phyloP scores from a whole-genome alignment of 1,140 invertebrate genomes.

The Heliconius hewitsoni region DNA sequence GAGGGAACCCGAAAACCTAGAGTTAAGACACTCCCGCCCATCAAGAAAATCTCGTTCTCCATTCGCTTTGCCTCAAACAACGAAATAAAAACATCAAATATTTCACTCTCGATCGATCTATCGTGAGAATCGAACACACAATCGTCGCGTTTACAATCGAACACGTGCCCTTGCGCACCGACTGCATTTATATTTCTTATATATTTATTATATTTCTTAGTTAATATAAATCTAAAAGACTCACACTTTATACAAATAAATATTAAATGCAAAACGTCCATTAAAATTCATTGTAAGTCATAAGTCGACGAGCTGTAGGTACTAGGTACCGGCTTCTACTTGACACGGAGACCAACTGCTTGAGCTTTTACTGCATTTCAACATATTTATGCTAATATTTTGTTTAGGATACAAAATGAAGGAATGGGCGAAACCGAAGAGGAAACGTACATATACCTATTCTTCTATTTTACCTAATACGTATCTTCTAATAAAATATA shows the following conservation, averaged over 20 bases:
- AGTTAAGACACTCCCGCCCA: no score
- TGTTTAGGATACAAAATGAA: not conserved
- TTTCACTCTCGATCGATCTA: no score
- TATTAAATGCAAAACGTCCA: not conserved
- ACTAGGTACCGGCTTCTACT: not conserved
- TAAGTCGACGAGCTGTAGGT: not conserved
- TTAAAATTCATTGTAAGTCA: constrained; percentile 5
- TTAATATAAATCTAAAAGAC: not conserved
- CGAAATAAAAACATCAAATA: no score
- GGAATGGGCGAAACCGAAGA: not conserved
- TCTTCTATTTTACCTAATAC: not conserved
- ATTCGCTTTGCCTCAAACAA: no score
- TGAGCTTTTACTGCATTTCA: constrained; percentile 8
- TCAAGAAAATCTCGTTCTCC: no score
- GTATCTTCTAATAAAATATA: not conserved
- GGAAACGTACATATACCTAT: not conserved
- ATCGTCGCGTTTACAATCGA: no score
- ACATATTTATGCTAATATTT: not conserved
- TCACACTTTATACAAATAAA: not conserved
- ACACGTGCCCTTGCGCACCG: no score
- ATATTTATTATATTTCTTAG: not conserved
- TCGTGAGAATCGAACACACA: no score
- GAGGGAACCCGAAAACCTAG: no score
- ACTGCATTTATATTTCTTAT: no score
- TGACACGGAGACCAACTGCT: constrained; percentile 1